phyloP scores from a whole-genome alignment of 2,797 vertebrate species.

The Oreochromis mossambicus region DNA sequence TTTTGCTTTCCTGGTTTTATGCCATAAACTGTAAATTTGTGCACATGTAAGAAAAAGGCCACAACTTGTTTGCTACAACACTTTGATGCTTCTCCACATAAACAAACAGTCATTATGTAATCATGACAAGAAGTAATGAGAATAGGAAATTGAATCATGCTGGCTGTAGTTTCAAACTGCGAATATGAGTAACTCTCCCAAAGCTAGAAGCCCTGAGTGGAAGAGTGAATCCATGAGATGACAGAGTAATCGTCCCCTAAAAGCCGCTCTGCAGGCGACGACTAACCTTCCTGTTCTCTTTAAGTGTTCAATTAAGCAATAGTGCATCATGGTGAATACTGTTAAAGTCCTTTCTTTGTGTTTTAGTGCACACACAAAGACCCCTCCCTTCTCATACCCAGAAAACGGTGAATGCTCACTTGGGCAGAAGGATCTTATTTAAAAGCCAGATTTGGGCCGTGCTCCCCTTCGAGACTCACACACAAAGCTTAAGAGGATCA shows the following conservation, averaged over 20 bases:
- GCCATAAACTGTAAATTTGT: background rate
- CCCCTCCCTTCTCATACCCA: background rate
- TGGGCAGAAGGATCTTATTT: constrained; percentile 47
- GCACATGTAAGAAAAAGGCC: background rate
- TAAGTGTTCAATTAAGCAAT: constrained; percentile 9
- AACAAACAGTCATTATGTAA: background rate
- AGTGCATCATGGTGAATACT: background rate
- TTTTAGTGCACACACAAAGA: background rate
- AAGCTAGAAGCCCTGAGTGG: background rate
- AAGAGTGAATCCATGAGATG: background rate
- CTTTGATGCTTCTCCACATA: background rate
- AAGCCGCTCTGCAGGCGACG: background rate
- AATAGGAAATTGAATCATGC: background rate
- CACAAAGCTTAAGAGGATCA: constrained; percentile 52
- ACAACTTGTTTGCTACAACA: background rate
- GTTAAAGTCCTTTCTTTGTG: background rate
- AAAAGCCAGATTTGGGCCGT: constrained; percentile 31
- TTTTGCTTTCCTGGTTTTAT: background rate
- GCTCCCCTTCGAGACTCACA: constrained; percentile 33
- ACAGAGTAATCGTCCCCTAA: background rate
- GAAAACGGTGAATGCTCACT: constrained; percentile 31
- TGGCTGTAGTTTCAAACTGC: background rate
- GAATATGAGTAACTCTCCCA: constrained; percentile 1
- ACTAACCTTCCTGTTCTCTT: background rate
- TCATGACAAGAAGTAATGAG: background rate